Percentiles rank a stretch among this genome's conserved stretches.
Conservation (phyloP, 2,113 vertebrate species). For the human (Homo sapiens) region GRCh38 chr19:39424001-39424500, state of each 20-base stretch:
- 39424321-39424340: neutral
- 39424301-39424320: neutral
- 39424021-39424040: neutral
- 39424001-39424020: neutral
- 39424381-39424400: neutral
- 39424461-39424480: neutral
- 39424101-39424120: fast-evolving
- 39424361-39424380: neutral
- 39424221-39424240: neutral
- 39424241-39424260: neutral
- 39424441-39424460: neutral
- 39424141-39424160: neutral
- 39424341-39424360: neutral
- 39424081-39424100: neutral
- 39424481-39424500: neutral
- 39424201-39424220: neutral
- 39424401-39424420: neutral
- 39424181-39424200: neutral
- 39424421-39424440: neutral
- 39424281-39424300: neutral
- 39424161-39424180: fast-evolving
- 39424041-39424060: neutral
- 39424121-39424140: neutral
- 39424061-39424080: neutral
- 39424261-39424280: neutral